Percentiles rank a stretch among this genome's conserved stretches.
phyloP scores from a whole-genome alignment of 2,797 vertebrate species.

The Poeciliopsis infans region DNA sequence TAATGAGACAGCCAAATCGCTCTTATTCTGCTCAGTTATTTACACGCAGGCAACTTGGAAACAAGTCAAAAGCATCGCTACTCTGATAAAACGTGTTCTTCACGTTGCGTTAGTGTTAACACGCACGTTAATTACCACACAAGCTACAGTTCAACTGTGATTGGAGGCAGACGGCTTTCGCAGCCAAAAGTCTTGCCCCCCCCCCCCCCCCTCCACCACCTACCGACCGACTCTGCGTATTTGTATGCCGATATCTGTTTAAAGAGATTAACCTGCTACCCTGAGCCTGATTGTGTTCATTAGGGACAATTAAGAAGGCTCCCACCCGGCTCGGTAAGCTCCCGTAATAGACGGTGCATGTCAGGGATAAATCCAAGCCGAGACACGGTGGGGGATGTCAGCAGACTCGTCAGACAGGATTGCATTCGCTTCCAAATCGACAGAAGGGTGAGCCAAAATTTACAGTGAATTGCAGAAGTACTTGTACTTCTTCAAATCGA shows the following conservation, averaged over 20 bases:
- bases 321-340: not conserved
- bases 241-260: conserved; percentile 9
- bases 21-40: not conserved
- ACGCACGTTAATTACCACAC: not conserved
- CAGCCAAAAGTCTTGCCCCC: not conserved
- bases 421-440: not conserved
- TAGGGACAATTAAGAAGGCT: conserved; percentile 4
- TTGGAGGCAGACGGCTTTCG: not conserved
- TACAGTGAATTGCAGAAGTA: not conserved
- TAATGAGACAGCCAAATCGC: not conserved
- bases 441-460: not conserved
- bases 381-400: not conserved
- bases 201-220: not conserved
- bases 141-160: not conserved
- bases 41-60: not conserved
- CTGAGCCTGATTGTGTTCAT: conserved; percentile 3
- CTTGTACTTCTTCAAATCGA: not conserved
- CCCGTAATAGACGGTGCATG: not conserved
- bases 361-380: not conserved
- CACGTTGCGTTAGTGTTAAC: not conserved
- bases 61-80: not conserved
- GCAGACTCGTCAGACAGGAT: not conserved
- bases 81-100: not conserved
- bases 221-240: not conserved
- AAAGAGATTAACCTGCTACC: conserved; percentile 19